Evolutionary conservation across 2,113 vertebrate genomes (phyloP).

Genomic region (Halichoeres trimaculatus): DNA sequence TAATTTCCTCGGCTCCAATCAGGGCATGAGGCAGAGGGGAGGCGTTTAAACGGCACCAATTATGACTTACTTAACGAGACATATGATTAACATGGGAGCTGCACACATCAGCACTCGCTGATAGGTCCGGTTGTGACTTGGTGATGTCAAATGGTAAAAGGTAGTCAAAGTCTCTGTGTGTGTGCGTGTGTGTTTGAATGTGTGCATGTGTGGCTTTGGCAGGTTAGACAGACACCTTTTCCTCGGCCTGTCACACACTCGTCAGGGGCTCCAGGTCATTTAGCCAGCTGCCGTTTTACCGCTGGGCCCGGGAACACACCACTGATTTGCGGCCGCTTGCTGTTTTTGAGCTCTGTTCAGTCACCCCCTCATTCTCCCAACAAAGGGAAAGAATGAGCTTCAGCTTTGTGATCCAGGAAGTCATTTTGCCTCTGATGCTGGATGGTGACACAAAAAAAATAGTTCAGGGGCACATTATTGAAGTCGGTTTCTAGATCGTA

Average conservation of each 20-base stretch:
- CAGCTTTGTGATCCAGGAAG: slow-evolving; percentile 30
- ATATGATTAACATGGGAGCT: slow-evolving; percentile 63
- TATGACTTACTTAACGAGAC: slow-evolving; percentile 66
- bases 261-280: slow-evolving; percentile 47
- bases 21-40: slow-evolving; percentile 45
- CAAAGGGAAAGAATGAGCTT: slow-evolving; percentile 45
- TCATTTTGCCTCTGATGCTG: slow-evolving; percentile 32
- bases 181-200: neutral
- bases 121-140: slow-evolving; percentile 6
- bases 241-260: slow-evolving; percentile 51
- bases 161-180: slow-evolving; percentile 4
- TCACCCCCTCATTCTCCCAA: slow-evolving; percentile 12
- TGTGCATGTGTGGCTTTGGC: neutral
- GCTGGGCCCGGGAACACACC: slow-evolving; percentile 13
- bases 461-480: slow-evolving; percentile 29
- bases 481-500: slow-evolving; percentile 46
- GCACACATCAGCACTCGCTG: neutral
- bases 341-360: slow-evolving; percentile 37
- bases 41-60: slow-evolving; percentile 61
- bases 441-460: slow-evolving; percentile 44
- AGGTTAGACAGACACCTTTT: slow-evolving; percentile 13
- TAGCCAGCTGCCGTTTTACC: slow-evolving; percentile 31
- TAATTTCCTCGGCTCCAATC: slow-evolving; percentile 63
- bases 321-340: slow-evolving; percentile 29
- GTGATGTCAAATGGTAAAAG: slow-evolving; percentile 22